Percentiles rank a stretch among this genome's conserved stretches.
These are phyloP conservation scores for Sarcophaga peregrina DNA, from an alignment of 1,140 invertebrate species.

Conservation along the genomic window DNA sequence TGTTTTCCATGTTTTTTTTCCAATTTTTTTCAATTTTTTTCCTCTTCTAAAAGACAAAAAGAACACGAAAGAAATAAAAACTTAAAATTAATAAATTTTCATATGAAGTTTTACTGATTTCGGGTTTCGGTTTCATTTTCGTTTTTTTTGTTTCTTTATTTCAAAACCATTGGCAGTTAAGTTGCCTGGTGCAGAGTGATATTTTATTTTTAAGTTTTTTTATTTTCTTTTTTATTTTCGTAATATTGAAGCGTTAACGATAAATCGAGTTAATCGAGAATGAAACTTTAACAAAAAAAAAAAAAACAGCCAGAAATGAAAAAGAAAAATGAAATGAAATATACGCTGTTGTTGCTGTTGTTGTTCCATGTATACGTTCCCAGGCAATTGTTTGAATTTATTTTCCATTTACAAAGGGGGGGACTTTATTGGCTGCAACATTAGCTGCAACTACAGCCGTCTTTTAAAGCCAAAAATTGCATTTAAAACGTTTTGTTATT, in stretches of 20 bases:
- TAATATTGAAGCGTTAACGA: conserved; percentile 18
- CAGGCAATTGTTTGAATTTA: too few species aligned
- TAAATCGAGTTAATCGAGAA: conserved; percentile 27
- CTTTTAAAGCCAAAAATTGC: neutral
- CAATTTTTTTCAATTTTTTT: too few species aligned
- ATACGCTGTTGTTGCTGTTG: too few species aligned
- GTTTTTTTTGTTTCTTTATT: neutral
- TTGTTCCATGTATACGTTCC: too few species aligned
- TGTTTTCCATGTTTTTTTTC: too few species aligned
- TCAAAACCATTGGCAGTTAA: neutral
- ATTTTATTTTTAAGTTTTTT: neutral
- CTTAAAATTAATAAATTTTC: conserved; percentile 17
- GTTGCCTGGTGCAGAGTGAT: too few species aligned
- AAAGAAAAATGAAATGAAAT: too few species aligned
- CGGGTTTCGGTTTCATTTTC: neutral
- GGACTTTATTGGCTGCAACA: neutral
- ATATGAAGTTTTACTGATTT: neutral
- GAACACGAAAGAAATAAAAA: neutral
- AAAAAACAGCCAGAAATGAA: too few species aligned
- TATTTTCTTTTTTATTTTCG: neutral
- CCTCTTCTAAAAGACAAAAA: too few species aligned
- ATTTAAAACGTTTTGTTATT: neutral
- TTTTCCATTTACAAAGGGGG: neutral
- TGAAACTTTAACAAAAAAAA: neutral
- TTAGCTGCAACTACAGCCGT: neutral